phyloP scores from a whole-genome alignment of 1,140 invertebrate species.

The Caenorhabditis tropicalis region DNA sequence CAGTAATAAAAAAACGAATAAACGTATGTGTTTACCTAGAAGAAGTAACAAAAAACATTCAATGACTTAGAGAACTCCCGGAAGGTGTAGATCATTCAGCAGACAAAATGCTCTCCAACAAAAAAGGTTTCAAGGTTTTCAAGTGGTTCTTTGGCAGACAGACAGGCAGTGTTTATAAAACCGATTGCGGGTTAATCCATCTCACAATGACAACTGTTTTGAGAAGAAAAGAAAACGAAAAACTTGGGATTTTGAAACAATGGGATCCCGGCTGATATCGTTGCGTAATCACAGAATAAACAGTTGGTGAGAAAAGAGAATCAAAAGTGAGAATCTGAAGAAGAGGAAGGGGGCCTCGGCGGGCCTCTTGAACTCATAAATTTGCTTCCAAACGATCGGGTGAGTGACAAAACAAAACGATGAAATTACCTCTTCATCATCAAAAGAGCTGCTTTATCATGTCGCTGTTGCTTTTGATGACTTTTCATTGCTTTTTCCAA shows the following conservation, averaged over 20 bases:
- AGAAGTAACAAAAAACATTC: not conserved
- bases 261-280: not conserved
- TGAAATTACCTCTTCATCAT: not conserved
- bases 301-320: conserved; percentile 31
- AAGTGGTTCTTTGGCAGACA: not conserved
- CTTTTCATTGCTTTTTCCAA: not conserved
- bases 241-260: conserved; percentile 28
- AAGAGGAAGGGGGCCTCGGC: not conserved
- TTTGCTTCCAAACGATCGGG: conserved; percentile 18
- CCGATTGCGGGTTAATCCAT: conserved; percentile 39
- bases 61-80: conserved; percentile 12
- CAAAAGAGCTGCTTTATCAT: not conserved
- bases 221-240: conserved; percentile 23
- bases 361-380: conserved; percentile 10
- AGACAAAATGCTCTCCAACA: not conserved
- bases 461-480: conserved; percentile 20
- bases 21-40: not conserved
- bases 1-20: not conserved
- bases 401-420: conserved; percentile 29
- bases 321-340: not conserved
- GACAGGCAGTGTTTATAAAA: conserved; percentile 33
- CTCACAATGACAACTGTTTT: conserved; percentile 31
- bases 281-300: conserved; percentile 41
- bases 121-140: not conserved
- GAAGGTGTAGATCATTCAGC: conserved; percentile 6